A percentile compares a stretch with the other conserved stretches of the same genome.
Evolutionary conservation across 2,797 vertebrate species (phyloP).

Genomic region (Martes flavigula): DNA sequence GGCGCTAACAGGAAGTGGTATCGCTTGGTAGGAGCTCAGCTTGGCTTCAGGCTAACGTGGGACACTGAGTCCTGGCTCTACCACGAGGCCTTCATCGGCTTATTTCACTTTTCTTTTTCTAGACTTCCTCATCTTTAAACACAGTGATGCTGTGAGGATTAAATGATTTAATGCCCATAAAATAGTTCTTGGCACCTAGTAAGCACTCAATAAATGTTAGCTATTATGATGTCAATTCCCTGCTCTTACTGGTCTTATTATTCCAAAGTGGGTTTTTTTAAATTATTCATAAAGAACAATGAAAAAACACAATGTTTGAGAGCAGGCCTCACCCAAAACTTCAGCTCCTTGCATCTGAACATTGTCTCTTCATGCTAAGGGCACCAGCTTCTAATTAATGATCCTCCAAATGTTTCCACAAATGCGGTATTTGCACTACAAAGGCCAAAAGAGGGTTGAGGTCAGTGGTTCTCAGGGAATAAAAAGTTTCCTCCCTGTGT

Average conservation of each 20-base stretch:
- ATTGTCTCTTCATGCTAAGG: not conserved
- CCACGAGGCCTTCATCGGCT: not conserved
- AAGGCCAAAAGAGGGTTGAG: not conserved
- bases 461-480: constrained; percentile 18
- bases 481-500: constrained; percentile 31
- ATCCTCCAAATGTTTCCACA: not conserved
- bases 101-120: constrained; percentile 6
- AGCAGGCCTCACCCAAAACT: not conserved
- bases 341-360: not conserved
- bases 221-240: not conserved
- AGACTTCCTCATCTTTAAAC: not conserved
- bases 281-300: constrained; percentile 39
- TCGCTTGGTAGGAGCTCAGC: rapidly evolving
- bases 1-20: not conserved
- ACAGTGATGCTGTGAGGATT: not conserved
- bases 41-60: not conserved
- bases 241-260: not conserved
- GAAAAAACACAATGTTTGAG: not conserved
- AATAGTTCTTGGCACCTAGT: not conserved
- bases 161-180: constrained; percentile 8
- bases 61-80: not conserved
- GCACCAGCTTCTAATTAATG: not conserved
- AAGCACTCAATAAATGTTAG: not conserved
- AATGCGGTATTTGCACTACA: not conserved
- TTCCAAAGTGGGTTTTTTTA: not conserved